phyloP scores from a whole-genome alignment of 2,888 invertebrate genomes.

The Belgica antarctica region DNA sequence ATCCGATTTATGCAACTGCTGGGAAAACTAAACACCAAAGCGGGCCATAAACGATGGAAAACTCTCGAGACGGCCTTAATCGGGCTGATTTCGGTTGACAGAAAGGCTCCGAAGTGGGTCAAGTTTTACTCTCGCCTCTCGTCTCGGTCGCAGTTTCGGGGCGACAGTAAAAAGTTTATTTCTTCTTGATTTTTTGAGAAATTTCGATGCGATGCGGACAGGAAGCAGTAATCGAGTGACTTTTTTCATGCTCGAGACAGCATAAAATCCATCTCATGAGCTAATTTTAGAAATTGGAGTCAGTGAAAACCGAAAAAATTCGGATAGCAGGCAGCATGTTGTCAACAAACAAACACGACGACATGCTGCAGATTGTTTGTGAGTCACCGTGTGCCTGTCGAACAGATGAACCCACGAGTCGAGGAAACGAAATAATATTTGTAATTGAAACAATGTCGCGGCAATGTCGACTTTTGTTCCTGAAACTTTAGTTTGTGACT shows the following conservation, averaged over 20 bases:
- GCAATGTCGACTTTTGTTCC: too few relatives aligned
- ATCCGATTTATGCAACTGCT: too few relatives aligned
- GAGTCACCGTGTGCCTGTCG: too few relatives aligned
- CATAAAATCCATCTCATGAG: neutral
- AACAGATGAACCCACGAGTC: neutral
- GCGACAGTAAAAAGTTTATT: too few relatives aligned
- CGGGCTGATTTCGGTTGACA: constrained; percentile 9
- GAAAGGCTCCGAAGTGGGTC: constrained; percentile 13
- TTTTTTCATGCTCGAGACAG: neutral
- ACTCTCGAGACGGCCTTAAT: neutral
- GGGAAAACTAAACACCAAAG: too few relatives aligned
- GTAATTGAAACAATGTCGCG: too few relatives aligned
- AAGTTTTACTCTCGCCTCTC: neutral
- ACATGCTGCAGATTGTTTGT: constrained; percentile 3
- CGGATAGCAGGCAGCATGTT: neutral
- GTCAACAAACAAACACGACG: neutral
- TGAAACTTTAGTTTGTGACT: too few relatives aligned
- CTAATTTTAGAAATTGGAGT: constrained; percentile 8
- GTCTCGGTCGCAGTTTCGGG: too few relatives aligned
- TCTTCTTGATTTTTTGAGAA: too few relatives aligned
- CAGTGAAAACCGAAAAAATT: neutral
- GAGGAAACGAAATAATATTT: too few relatives aligned
- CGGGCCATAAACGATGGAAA: constrained; percentile 1
- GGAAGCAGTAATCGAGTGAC: constrained; percentile 14
- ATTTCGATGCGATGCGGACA: neutral